Evolutionary conservation across 2,113 vertebrate species (phyloP), one percentile per base, ranked within the genome.

Genomic region (Dasypus novemcinctus): DNA sequence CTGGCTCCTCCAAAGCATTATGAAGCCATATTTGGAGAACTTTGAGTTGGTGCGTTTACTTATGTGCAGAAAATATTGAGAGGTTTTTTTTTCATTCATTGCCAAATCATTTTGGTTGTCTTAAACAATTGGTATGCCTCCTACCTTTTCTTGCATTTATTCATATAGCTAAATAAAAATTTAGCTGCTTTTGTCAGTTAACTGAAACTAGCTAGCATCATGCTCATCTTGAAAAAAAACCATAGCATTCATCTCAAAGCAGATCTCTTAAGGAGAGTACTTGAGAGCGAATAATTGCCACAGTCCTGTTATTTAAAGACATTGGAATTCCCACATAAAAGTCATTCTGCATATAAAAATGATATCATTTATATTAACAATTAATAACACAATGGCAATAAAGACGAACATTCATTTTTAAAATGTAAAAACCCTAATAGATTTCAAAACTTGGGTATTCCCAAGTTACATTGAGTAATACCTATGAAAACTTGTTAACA

Each of bases 11-110:
- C 20, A 11, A 93, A 95, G 96, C 0, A 4, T 87, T 89, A 43
- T 4, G 43, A 97, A 96, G 95, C 97, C 98, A 96, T 98, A 98
- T 98, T 98, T 98, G 98, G 98, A 98, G 91, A 98, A 98, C 68
- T 98, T 96, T 92, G 91, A 94, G 79, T 95, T 97, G 13, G 59
- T 97, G 93, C 97, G 86, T 97, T 97, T 98, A 97, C 96, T 97
- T 98, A 95, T 4, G 25, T 93, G 93, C 49, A 78, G 93, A 97
- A 97, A 98, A 98, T 98, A 97, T 91, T 94, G 86, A 88, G 52
- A 36, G 88, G 31, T 94, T 97, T 93, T 97, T 93, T 84, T 93
- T 75, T 10, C 15, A 83, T 95, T 89, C 33, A 88, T 96, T 91
- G 81, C 81, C 79, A 96, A 95, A 93, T 89, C 82, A 91, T 92